phyloP scores from a whole-genome alignment of 1,140 invertebrate genomes.

The Drosophila busckii region DNA sequence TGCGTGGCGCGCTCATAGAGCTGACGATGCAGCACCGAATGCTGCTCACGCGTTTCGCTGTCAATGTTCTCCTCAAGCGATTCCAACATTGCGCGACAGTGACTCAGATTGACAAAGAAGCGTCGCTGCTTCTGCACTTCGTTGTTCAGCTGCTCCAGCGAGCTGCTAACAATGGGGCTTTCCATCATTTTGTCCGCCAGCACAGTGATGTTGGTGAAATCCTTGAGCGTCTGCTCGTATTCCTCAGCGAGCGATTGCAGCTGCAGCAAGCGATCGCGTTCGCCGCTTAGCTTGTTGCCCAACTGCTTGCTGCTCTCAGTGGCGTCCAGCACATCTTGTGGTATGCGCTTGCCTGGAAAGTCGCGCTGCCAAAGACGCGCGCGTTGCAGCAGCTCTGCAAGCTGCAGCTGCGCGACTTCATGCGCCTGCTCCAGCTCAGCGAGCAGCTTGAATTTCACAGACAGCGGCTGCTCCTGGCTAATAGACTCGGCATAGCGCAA shows the following conservation, averaged over 20 bases:
- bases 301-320: slow-evolving; percentile 85
- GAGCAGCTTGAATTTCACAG: slow-evolving; percentile 62
- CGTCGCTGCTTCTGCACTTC: slow-evolving; percentile 93
- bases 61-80: slow-evolving; percentile 91
- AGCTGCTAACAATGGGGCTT: slow-evolving; percentile 85
- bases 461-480: slow-evolving; percentile 62
- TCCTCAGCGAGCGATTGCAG: slow-evolving; percentile 87
- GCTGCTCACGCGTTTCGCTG: slow-evolving; percentile 85
- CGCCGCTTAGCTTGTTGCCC: slow-evolving; percentile 83
- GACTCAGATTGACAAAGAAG: slow-evolving; percentile 92
- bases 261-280: slow-evolving; percentile 87
- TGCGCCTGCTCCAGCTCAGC: slow-evolving; percentile 70
- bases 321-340: slow-evolving; percentile 82
- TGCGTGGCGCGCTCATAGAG: slow-evolving; percentile 86
- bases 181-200: slow-evolving; percentile 88
- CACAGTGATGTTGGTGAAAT: slow-evolving; percentile 90
- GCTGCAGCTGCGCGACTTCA: slow-evolving; percentile 50
- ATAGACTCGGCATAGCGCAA: slow-evolving; percentile 50
- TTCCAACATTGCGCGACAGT: slow-evolving; percentile 90
- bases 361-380: slow-evolving; percentile 82
- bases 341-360: slow-evolving; percentile 84
- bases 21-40: slow-evolving; percentile 86
- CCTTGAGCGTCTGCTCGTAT: slow-evolving; percentile 91
- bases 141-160: slow-evolving; percentile 88
- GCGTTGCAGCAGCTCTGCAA: slow-evolving; percentile 79